Conservation (phyloP, 2,113 vertebrate genomes). For the Daboia siamensis region DNA sequence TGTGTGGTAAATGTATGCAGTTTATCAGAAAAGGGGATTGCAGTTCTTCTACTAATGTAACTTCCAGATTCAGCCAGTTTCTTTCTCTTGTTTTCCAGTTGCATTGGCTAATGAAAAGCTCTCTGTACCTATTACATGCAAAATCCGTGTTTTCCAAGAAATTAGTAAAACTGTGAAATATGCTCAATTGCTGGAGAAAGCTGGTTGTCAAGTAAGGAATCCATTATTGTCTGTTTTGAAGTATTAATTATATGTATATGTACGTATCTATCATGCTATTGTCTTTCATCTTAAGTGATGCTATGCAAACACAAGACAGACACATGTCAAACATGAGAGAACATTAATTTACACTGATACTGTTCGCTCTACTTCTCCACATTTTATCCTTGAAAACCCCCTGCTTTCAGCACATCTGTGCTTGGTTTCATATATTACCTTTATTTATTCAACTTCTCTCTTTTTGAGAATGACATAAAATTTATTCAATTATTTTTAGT, state of each 20-base stretch:
- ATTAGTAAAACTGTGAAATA: slow-evolving; percentile 89
- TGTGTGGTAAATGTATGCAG: background rate
- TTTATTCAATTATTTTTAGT: background rate
- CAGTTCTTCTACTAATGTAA: background rate
- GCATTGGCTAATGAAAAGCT: slow-evolving; percentile 88
- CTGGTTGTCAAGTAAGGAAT: slow-evolving; percentile 91
- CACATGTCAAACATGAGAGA: background rate
- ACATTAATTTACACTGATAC: background rate
- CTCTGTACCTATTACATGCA: slow-evolving; percentile 94
- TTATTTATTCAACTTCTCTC: background rate
- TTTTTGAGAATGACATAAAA: background rate
- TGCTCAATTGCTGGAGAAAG: slow-evolving; percentile 93
- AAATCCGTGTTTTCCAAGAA: slow-evolving; percentile 94
- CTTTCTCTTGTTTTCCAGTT: slow-evolving; percentile 72
- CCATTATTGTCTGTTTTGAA: slow-evolving; percentile 27
- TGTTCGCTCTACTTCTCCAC: background rate
- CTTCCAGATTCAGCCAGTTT: slow-evolving; percentile 21
- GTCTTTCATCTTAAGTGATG: background rate
- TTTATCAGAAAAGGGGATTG: background rate
- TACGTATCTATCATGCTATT: background rate
- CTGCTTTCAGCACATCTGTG: background rate
- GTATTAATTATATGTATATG: background rate
- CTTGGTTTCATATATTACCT: background rate
- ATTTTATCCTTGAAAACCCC: background rate
- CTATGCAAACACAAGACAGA: background rate